Percentiles rank a stretch among this genome's conserved stretches.
phyloP scores from a whole-genome alignment of 2,888 invertebrate species.

The Danaus chrysippus region DNA sequence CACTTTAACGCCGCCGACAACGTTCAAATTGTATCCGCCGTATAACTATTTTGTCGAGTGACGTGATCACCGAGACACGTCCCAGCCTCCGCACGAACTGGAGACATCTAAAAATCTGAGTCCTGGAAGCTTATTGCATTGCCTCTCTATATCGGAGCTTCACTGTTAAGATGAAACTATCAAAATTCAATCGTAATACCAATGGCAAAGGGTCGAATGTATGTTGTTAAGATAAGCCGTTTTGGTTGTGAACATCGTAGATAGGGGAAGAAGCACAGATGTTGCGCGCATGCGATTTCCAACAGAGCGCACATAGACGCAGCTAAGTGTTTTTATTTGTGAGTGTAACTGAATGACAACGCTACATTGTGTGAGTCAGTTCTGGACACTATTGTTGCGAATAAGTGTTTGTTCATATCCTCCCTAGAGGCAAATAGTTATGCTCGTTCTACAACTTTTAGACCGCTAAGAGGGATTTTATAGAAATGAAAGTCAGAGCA shows the following conservation, averaged over 20 bases:
- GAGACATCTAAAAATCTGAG: slow-evolving; percentile 72
- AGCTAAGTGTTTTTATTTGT: slow-evolving; percentile 37
- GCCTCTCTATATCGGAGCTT: slow-evolving; percentile 56
- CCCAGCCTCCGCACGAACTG: slow-evolving; percentile 56
- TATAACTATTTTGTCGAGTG: slow-evolving; percentile 48
- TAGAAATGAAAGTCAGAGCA: slow-evolving; percentile 15
- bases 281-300: slow-evolving; percentile 74
- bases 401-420: slow-evolving; percentile 42
- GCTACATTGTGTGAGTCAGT: slow-evolving; percentile 60
- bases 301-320: slow-evolving; percentile 39
- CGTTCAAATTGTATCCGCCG: slow-evolving; percentile 41
- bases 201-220: slow-evolving; percentile 27
- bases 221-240: slow-evolving; percentile 29
- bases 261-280: slow-evolving; percentile 70
- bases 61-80: slow-evolving; percentile 48
- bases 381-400: slow-evolving; percentile 66
- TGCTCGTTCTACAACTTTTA: slow-evolving; percentile 30
- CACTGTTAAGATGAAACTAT: slow-evolving; percentile 26
- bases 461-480: slow-evolving; percentile 22
- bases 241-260: slow-evolving; percentile 38
- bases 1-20: slow-evolving; percentile 36
- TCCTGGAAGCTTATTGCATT: slow-evolving; percentile 72
- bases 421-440: slow-evolving; percentile 35
- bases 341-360: slow-evolving; percentile 41
- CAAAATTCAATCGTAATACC: slow-evolving; percentile 32